These are phyloP conservation scores for Mimas tiliae DNA, from an alignment of 2,888 invertebrate species.

Conservation along the genomic window DNA sequence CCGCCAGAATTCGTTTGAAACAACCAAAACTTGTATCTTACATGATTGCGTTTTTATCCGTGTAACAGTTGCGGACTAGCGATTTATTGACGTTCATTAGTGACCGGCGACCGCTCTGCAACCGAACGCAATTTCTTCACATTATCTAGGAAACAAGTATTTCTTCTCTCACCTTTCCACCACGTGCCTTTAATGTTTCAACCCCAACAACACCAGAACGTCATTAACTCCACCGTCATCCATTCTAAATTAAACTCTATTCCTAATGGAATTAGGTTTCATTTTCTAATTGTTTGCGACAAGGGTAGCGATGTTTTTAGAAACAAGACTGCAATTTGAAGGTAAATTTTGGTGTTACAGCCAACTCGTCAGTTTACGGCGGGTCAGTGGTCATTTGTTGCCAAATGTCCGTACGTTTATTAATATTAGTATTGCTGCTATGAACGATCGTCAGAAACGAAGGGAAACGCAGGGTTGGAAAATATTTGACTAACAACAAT, in stretches of 20 bases:
- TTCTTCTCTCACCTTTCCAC: slow-evolving; percentile 66
- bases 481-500: too few species aligned
- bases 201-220: slow-evolving; percentile 31
- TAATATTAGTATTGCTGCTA: slow-evolving; percentile 15
- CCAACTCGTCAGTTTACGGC: slow-evolving; percentile 58
- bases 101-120: slow-evolving; percentile 26
- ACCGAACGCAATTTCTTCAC: slow-evolving; percentile 26
- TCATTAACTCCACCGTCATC: slow-evolving; percentile 1
- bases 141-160: slow-evolving; percentile 22
- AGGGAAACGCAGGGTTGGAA: too few species aligned
- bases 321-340: slow-evolving; percentile 15
- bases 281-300: slow-evolving; percentile 4
- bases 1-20: background rate
- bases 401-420: slow-evolving; percentile 37
- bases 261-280: accelerated
- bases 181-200: slow-evolving; percentile 67
- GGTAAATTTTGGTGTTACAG: slow-evolving; percentile 54
- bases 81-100: slow-evolving; percentile 54
- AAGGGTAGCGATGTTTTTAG: background rate
- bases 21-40: slow-evolving; percentile 8
- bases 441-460: background rate
- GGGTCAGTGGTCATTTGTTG: slow-evolving; percentile 44
- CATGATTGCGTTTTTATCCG: slow-evolving; percentile 27
- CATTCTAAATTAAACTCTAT: slow-evolving; percentile 31
- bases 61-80: slow-evolving; percentile 16